A percentile compares a stretch with the other conserved stretches of the same genome.
phyloP scores from a whole-genome alignment of 2,888 invertebrate species.

The Phyllotreta striolata region DNA sequence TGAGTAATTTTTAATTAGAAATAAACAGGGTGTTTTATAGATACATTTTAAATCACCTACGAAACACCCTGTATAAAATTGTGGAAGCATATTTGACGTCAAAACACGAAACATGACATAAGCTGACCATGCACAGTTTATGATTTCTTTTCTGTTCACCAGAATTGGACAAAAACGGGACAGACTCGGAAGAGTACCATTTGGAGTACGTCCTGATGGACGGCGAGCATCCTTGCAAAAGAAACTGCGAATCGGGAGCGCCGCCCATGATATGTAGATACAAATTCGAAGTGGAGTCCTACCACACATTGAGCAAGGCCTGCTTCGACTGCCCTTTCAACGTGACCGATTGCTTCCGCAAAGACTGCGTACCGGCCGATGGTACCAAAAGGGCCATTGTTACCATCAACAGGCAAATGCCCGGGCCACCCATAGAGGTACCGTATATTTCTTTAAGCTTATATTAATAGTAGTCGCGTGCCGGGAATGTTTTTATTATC shows the following conservation, averaged over 20 bases:
- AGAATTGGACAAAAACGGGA: slow-evolving; percentile 34
- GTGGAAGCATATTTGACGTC: no score
- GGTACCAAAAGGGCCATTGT: slow-evolving; percentile 79
- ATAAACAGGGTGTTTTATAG: no score
- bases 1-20: no score
- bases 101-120: no score
- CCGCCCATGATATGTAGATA: slow-evolving; percentile 76
- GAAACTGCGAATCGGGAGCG: slow-evolving; percentile 69
- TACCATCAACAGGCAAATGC: slow-evolving; percentile 85
- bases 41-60: no score
- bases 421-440: slow-evolving; percentile 88
- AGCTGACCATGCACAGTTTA: no score
- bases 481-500: no score
- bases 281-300: slow-evolving; percentile 80
- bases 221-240: slow-evolving; percentile 66
- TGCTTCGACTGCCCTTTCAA: slow-evolving; percentile 84
- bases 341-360: slow-evolving; percentile 75
- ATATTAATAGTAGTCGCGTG: no score
- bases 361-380: slow-evolving; percentile 85
- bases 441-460: no score
- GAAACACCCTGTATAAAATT: no score
- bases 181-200: slow-evolving; percentile 25
- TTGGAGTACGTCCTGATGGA: slow-evolving; percentile 54
- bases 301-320: slow-evolving; percentile 87
- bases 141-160: slow-evolving; percentile 3